A percentile compares a stretch with the other conserved stretches of the same genome.
phyloP scores from a whole-genome alignment of 2,797 vertebrate species.

The Coregonus ussuriensis region DNA sequence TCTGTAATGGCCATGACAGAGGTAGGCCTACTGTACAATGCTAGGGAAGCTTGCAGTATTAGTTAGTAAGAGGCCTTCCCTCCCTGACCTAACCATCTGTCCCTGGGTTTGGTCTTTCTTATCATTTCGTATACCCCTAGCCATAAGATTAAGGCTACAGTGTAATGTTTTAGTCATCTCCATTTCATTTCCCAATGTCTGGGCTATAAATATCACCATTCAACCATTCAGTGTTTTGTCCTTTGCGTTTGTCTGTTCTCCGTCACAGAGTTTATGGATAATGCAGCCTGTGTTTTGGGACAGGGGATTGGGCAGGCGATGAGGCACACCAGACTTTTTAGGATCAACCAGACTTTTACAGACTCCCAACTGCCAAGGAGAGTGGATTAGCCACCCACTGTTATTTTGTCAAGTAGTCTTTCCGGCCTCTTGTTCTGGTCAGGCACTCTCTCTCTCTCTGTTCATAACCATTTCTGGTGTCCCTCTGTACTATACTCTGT shows the following conservation, averaged over 20 bases:
- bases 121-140: neutral
- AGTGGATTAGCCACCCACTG: constrained; percentile 68
- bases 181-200: neutral
- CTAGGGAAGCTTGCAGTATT: neutral
- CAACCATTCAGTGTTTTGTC: neutral
- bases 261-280: constrained; percentile 50
- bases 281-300: constrained; percentile 41
- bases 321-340: constrained; percentile 29
- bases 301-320: constrained; percentile 42
- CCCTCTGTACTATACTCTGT: neutral
- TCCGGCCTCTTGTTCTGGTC: neutral
- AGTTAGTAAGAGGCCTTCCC: neutral
- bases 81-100: neutral
- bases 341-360: constrained; percentile 53
- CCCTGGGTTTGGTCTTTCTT: neutral
- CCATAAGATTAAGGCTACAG: neutral
- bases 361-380: constrained; percentile 53
- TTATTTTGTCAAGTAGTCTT: constrained; percentile 54
- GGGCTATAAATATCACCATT: neutral
- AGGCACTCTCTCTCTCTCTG: neutral
- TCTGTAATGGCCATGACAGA: neutral
- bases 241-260: constrained; percentile 16
- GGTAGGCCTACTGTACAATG: neutral
- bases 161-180: neutral
- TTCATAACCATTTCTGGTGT: neutral